A percentile compares a stretch with the other conserved stretches of the same genome.
These are phyloP conservation scores for Caradrina kadenii DNA, from an alignment of 2,888 invertebrate genomes.

Conservation along the genomic window DNA sequence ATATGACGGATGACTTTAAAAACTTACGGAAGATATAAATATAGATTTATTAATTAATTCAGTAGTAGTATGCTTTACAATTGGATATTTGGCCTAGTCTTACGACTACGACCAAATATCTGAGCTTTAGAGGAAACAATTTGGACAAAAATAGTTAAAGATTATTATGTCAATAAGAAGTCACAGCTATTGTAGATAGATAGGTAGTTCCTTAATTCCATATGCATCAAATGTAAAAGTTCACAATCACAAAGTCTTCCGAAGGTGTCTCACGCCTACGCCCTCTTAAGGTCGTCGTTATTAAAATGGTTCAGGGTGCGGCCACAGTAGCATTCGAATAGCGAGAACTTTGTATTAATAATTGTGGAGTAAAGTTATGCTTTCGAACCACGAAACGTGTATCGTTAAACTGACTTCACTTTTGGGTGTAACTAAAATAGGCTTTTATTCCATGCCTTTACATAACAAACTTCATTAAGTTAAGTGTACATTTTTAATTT, in stretches of 20 bases:
- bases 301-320: conserved; percentile 39
- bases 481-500: too few relatives aligned
- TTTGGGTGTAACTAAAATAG: too few relatives aligned
- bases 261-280: conserved; percentile 52
- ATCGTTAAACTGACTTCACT: too few relatives aligned
- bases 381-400: too few relatives aligned
- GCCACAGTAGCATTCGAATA: not conserved
- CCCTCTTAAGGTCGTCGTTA: conserved; percentile 31
- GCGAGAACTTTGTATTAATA: not conserved
- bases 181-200: not conserved
- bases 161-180: not conserved
- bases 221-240: conserved; percentile 31
- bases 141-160: not conserved
- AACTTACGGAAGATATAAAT: too few relatives aligned
- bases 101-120: too few relatives aligned
- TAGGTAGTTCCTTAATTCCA: not conserved
- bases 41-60: too few relatives aligned
- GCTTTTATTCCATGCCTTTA: too few relatives aligned
- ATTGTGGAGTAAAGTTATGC: not conserved
- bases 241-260: conserved; percentile 34
- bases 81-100: too few relatives aligned
- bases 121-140: not conserved
- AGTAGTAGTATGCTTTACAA: too few relatives aligned
- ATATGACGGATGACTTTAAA: too few relatives aligned
- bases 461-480: too few relatives aligned